Evolutionary conservation across 1,140 invertebrate genomes (phyloP), one percentile per base, ranked within the genome.

Genomic region (Drosophila novamexicana): DNA sequence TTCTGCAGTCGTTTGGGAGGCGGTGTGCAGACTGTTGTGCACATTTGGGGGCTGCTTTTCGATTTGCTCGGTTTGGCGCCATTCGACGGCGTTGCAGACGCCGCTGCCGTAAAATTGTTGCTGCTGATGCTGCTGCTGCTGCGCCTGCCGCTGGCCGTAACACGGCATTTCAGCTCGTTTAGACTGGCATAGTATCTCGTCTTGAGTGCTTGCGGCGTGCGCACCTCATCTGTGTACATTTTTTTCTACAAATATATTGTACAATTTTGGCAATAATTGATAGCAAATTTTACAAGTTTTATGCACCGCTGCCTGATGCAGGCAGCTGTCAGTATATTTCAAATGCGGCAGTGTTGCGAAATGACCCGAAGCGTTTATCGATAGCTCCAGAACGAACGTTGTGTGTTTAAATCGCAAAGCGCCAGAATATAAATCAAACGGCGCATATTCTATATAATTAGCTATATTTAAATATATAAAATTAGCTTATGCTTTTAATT

Each of bases 1-100:
- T 80, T 89, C 2, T 91, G 90, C 22, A 91, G 70, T 8, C 91
- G 58, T 39, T 91, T 91, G 6, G 91, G 85, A 6, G 91, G 91
- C 32, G 91, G 91, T 18, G 91, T 92, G 71, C 84, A 83, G n/a
- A 77, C 68, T 9, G 57, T 32, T 5, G 64, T 12, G 34, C 61
- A 68, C 76, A 83, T 74, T 62, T 79, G 75, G n/a, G 83, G 83
- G 53, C 83, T 86, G 18, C 14, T 68, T 52, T 80, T 59, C 12
- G 59, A 67, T 76, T 74, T 77, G 50, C 32, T 49, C 22, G 37
- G 62, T 42, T 88, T 88, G 79, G 69, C 84, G 83, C 83, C 83
- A 88, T 88, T 89, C 44, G 56, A 72, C 58, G 80, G 79, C 83
- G 79, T 83, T 61, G 65, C 63, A 34, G 54, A 47, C 54, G 65